Conservation (phyloP, 2,113 vertebrate species). For the Phodopus roborovskii region DNA sequence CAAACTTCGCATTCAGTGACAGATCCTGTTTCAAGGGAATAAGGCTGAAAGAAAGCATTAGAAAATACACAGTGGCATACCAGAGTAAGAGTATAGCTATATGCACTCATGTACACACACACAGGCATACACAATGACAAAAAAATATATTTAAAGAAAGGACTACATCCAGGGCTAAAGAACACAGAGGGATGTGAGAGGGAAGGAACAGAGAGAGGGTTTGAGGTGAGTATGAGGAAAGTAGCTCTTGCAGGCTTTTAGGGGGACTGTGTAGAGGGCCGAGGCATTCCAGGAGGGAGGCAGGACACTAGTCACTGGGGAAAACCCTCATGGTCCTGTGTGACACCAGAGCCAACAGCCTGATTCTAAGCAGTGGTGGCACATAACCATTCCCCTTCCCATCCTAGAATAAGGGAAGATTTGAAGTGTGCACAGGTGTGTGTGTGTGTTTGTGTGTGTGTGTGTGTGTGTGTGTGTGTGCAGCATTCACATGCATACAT, state of each 20-base stretch:
- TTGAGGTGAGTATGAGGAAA: not conserved
- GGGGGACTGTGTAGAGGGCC: not conserved
- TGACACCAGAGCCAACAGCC: not conserved
- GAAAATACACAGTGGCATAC: not conserved
- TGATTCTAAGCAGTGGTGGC: not conserved
- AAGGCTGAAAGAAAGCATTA: not conserved
- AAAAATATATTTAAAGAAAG: not conserved
- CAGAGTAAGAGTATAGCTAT: not conserved
- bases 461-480: not conserved
- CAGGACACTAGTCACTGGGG: not conserved
- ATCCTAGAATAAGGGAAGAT: not conserved
- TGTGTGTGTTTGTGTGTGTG: no score
- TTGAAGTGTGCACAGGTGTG: no score
- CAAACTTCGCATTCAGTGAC: not conserved
- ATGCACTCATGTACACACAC: not conserved
- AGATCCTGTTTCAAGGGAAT: not conserved
- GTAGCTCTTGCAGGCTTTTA: not conserved
- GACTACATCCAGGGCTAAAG: not conserved
- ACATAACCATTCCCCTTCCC: not conserved
- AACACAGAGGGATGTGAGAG: not conserved
- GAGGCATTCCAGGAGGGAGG: not conserved
- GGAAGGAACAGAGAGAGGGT: not conserved
- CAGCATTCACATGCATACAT: not conserved
- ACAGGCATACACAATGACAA: not conserved
- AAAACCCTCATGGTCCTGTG: no score